Evolutionary conservation across 1,140 invertebrate species (phyloP).

Genomic region (Nasonia giraulti): DNA sequence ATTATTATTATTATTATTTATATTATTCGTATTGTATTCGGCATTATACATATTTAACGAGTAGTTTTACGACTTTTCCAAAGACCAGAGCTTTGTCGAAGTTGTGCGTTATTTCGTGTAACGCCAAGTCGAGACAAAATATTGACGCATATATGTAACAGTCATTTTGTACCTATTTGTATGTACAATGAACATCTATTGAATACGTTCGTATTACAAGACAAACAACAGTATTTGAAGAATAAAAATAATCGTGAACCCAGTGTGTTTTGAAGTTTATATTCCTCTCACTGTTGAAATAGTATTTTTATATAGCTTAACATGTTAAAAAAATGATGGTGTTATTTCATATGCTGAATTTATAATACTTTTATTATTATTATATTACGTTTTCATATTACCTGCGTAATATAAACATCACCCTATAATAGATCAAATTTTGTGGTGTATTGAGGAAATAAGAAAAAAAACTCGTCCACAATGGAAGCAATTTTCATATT

Average conservation of each 20-base stretch:
- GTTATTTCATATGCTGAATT: too few relatives aligned
- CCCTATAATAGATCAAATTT: too few relatives aligned
- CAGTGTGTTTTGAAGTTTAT: neutral
- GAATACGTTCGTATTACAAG: slow-evolving; percentile 38
- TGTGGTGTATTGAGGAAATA: too few relatives aligned
- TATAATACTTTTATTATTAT: too few relatives aligned
- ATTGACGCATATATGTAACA: slow-evolving; percentile 28
- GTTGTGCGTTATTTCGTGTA: neutral
- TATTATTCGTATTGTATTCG: slow-evolving; percentile 8
- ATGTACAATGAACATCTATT: slow-evolving; percentile 50
- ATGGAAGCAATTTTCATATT: too few relatives aligned
- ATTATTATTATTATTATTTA: neutral
- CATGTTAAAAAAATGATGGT: too few relatives aligned
- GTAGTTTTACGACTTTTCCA: slow-evolving; percentile 13
- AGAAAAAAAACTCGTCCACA: too few relatives aligned
- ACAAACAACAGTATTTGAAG: slow-evolving; percentile 33
- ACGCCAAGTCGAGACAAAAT: slow-evolving; percentile 15
- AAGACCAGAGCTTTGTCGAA: slow-evolving; percentile 2
- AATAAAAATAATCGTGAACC: slow-evolving; percentile 39
- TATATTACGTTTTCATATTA: too few relatives aligned
- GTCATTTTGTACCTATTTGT: slow-evolving; percentile 60
- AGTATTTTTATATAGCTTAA: too few relatives aligned
- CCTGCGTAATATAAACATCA: too few relatives aligned
- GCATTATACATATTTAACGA: slow-evolving; percentile 7
- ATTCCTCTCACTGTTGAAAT: neutral